Conservation (phyloP, 2,888 invertebrate species). For the Ephialtes manifestator region DNA sequence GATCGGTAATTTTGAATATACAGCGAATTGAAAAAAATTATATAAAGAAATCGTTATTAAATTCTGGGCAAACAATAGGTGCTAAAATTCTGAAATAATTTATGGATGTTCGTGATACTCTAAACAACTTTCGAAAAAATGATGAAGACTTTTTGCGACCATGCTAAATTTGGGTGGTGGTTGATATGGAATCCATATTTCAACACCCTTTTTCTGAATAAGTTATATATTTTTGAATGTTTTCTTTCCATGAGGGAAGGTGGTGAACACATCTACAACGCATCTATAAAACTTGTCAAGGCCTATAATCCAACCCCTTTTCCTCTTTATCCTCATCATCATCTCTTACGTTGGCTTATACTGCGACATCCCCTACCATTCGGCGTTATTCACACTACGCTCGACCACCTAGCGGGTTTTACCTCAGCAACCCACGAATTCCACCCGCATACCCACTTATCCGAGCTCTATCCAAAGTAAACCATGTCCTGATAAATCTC, state of each 20-base stretch:
- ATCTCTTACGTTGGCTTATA: constrained; percentile 43
- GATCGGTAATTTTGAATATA: no score
- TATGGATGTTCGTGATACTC: no score
- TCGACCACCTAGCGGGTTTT: constrained; percentile 23
- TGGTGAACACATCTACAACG: not conserved
- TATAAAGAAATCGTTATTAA: no score
- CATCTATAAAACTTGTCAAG: not conserved
- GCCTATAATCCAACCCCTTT: constrained; percentile 4
- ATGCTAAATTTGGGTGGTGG: no score
- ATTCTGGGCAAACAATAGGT: no score
- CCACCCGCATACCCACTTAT: constrained; percentile 59
- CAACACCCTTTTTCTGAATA: no score
- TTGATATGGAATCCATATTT: no score
- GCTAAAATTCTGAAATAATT: no score
- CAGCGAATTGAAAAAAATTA: no score
- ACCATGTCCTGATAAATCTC: constrained; percentile 59
- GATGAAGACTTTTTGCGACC: no score
- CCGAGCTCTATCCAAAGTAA: constrained; percentile 49
- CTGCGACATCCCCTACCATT: constrained; percentile 17
- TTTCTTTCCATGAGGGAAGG: not conserved
- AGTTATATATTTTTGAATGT: no score
- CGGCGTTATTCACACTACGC: constrained; percentile 29
- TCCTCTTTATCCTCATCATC: constrained; percentile 37
- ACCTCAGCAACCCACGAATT: constrained; percentile 48
- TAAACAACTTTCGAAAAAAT: no score